Evolutionary conservation across 2,888 invertebrate genomes (phyloP), one percentile per base, ranked within the genome.

Genomic region (Cataglyphis livida): DNA sequence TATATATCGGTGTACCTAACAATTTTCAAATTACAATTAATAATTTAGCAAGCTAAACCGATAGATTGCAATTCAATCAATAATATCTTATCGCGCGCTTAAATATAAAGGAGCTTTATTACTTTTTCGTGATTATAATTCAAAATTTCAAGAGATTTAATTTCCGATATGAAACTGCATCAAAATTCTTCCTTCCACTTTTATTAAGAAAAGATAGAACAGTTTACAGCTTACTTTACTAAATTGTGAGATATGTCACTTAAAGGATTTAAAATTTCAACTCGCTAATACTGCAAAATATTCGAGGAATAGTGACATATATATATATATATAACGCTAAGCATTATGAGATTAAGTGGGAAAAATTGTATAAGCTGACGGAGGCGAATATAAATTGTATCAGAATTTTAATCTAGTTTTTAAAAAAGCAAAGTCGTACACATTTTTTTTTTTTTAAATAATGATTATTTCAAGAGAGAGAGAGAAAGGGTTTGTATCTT

Each of bases 241-340:
- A 41, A 74, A 44, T 28, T 44, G 32, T 15, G 21, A 57, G 66
- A 57, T 41, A 54, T 57, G 32, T 15, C 15, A 62, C 44, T 66
- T 41, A 41, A 57, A 41, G 3, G 15, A 54, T 15, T 65, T 57
- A 41, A 51, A 76, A 57, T 76, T 76, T 76, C 41, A 66, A 57
- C 57, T 76, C n/a, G 28, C 38, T 15, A 54, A 73, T 28, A 6
- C 38, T 54, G 15, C 10, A 21, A 4, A 57, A 66, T 28, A 66
- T 57, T 15, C 15, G n/a, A 41, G 5, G 15, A 57, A 76, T 66
- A 57, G 51, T 51, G 51, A n/a, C 3, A 74, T 25, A 25, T 25
- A 25, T 25, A 25, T 25, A 25, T 25, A 25, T 25, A 25, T 54
- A 41, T 65, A 57, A 65, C 12, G 35, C 28, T 10, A 41, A 32